Base-by-base conservation (phyloP, 2,113 vertebrate species). In the Pelvicachromis taeniatus region DNA sequence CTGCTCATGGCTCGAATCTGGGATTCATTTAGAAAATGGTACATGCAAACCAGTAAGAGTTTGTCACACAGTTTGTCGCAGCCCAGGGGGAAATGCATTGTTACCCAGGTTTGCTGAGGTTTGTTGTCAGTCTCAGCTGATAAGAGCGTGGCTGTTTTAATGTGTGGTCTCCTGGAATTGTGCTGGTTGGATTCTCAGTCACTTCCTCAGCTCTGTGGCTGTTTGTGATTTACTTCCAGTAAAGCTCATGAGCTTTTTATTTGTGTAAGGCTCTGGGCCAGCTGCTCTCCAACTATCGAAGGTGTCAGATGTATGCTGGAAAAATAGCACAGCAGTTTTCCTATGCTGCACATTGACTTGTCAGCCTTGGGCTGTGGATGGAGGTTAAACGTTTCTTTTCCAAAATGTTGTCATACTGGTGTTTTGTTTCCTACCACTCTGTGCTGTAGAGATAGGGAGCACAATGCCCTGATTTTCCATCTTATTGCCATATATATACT, bases 401-500 rank as follows among this genome's bases (percentile, higher is more conserved):
- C 65, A 78, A 84, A 61, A 55, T 86, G 78, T 73, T 86, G 12
- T 81, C 35, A 75, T 63, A 52, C 42, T 65, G 54, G 78, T 84
- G 81, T 78, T 54, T 78, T 73, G 65, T 65, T 70, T 86, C 61
- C 38, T 26, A 21, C 48, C 65, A 53, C 65, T 83, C 58, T 42
- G 59, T 52, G 29, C 26, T 81, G 63, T 54, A 80, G 61, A 75
- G 81, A 88, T 80, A 83, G 35, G 78, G 42, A 88, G 68, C 79
- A 77, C 81, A 59, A 78, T 35, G 26, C 40, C 84, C 78, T 84
- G 88, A 86, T 87, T 88, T 84, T 86, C 70, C 53, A 77, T 77
- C 29, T 82, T 88, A 88, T 87, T 93, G 52, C 88, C 90, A 91
- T 94, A 91, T 92, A 92, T 94, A 92, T 87, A 84, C 84, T 77